phyloP scores from a whole-genome alignment of 2,888 invertebrate genomes.

The Heliconius ethilla region DNA sequence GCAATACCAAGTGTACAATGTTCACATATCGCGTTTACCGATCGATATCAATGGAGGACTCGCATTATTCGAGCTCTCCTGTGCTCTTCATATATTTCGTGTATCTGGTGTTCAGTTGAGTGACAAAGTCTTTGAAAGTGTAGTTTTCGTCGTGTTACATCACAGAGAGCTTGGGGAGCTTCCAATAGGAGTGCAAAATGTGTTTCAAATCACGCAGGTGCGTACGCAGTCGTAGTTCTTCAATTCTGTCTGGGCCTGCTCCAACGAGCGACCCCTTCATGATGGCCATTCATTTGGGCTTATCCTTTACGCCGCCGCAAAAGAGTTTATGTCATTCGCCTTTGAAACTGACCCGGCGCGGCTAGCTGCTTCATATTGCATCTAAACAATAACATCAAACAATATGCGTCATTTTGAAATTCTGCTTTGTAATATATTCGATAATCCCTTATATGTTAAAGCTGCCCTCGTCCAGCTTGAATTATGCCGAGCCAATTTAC shows the following conservation, averaged over 20 bases:
- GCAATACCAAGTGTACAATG: conserved; percentile 78
- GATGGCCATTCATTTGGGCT: conserved; percentile 81
- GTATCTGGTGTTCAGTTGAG: conserved; percentile 70
- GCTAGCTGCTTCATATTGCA: conserved; percentile 65
- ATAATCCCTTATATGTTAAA: conserved; percentile 32
- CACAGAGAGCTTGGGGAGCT: conserved; percentile 71
- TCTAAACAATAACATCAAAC: conserved; percentile 66
- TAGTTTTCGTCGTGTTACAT: conserved; percentile 77
- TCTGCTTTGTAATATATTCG: conserved; percentile 36
- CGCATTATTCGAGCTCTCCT: conserved; percentile 75
- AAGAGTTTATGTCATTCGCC: conserved; percentile 79
- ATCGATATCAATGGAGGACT: conserved; percentile 85
- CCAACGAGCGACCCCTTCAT: conserved; percentile 84
- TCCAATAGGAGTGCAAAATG: conserved; percentile 77
- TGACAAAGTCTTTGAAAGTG: conserved; percentile 77
- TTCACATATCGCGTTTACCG: conserved; percentile 79
- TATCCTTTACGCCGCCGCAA: conserved; percentile 82
- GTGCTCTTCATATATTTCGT: conserved; percentile 71
- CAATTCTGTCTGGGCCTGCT: conserved; percentile 94
- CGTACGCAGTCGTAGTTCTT: conserved; percentile 97
- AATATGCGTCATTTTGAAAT: conserved; percentile 48
- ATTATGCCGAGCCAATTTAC: conserved; percentile 24
- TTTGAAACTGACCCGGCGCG: conserved; percentile 69
- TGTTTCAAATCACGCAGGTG: conserved; percentile 91
- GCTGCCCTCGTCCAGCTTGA: conserved; percentile 39